A percentile compares a stretch with the other conserved stretches of the same genome.
phyloP scores from a whole-genome alignment of 2,888 invertebrate species.

The Suillia variegata region DNA sequence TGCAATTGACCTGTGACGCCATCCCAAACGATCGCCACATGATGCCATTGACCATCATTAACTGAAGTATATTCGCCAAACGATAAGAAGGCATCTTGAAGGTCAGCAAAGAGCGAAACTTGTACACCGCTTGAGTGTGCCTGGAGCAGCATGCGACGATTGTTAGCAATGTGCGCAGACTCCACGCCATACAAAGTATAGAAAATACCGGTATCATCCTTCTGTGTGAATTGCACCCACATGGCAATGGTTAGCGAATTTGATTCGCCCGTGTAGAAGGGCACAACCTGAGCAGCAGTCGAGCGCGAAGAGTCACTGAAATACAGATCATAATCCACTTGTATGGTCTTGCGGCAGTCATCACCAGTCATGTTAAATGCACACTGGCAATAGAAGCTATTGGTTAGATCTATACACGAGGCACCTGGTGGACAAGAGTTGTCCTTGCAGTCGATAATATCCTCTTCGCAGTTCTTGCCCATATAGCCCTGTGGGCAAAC shows the following conservation, averaged over 20 bases:
- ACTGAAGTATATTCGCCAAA: constrained; percentile 91
- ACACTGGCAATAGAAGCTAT: constrained; percentile 93
- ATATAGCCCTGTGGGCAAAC: constrained; percentile 80
- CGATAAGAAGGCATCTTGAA: constrained; percentile 87
- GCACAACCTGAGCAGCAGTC: constrained; percentile 90
- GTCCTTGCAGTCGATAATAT: constrained; percentile 89
- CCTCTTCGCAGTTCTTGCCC: constrained; percentile 87
- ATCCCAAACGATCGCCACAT: constrained; percentile 93
- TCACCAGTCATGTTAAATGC: constrained; percentile 96
- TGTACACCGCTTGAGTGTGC: constrained; percentile 93
- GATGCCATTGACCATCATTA: constrained; percentile 97
- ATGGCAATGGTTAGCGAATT: constrained; percentile 86
- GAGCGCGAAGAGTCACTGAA: constrained; percentile 90
- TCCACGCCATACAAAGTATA: constrained; percentile 90
- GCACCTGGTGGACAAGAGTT: constrained; percentile 94
- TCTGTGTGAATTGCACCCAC: constrained; percentile 95
- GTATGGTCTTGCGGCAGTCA: constrained; percentile 95
- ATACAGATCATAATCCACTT: constrained; percentile 96
- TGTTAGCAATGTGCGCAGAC: constrained; percentile 77
- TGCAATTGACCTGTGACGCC: constrained; percentile 86
- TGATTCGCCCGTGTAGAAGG: constrained; percentile 79
- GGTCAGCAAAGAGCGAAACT: constrained; percentile 85
- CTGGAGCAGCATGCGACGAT: constrained; percentile 83
- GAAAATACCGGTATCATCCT: constrained; percentile 91
- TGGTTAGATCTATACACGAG: constrained; percentile 88